Base-by-base conservation (phyloP, 1,140 invertebrate species). In the Neuroterus valhalla region DNA sequence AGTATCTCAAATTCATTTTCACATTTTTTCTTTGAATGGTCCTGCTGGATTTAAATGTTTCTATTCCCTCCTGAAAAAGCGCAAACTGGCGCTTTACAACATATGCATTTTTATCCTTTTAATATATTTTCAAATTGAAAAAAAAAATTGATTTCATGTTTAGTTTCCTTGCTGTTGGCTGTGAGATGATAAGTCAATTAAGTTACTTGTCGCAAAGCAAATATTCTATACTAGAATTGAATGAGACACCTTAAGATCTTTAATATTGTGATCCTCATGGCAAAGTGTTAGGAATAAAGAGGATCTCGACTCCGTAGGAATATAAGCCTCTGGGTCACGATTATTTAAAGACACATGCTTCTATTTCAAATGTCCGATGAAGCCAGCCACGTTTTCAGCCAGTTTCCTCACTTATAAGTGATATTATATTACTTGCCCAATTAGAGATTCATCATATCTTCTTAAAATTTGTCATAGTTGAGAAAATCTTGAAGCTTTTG, bases 311-410 rank as follows among this genome's bases (percentile, higher is more conserved):
- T 55, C 19, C 26, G 26, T 26, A 55, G 52, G 52, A 14, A 23
- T 55, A 21, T 55, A 80, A 82, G 81, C 78, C 80, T 86, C 82
- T 86, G 79, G 85, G 83, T 87, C 85, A 87, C 73, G 83, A 87
- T 87, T 87, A 87, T 87, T 87, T 87, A 84, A 87, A 87, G 86
- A 82, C 84, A 82, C 84, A 73, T 78, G 74, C 83, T 84, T 87
- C 83, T 85, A 87, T 87, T 86, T 86, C 84, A 85, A 86, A 87
- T 87, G 83, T 78, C 81, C 82, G 71, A 76, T 80, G 43, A 77
- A 68, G 72, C 77, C 74, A 87, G 80, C 81, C 86, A 78, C 81
- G 74, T 85, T 81, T 87, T 87, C 79, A 81, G 78, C 78, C 79
- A 82, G 78, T 81, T 85, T 82, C 74, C 77, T 82, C 78, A 55